Evolutionary conservation across 1,140 invertebrate genomes (phyloP).

Genomic region (Sitodiplosis mosellana): DNA sequence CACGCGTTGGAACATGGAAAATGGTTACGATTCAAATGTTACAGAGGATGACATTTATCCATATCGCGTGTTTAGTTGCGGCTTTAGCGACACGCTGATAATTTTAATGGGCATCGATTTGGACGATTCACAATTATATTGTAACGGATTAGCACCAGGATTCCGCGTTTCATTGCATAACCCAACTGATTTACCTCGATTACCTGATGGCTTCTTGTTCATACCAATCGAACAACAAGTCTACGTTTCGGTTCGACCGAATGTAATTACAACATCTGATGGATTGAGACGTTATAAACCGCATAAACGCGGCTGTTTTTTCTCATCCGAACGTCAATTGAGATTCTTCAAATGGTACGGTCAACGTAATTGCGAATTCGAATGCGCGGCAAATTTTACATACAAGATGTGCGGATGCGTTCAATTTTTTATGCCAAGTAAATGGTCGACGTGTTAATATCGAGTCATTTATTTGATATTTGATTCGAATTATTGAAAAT

Average conservation of each 20-base stretch:
- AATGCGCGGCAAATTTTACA: constrained; percentile 59
- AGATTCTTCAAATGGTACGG: constrained; percentile 50
- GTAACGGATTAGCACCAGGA: constrained; percentile 44
- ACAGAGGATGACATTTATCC: too few relatives aligned
- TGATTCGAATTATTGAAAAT: too few relatives aligned
- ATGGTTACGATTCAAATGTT: too few relatives aligned
- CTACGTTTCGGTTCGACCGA: constrained; percentile 36
- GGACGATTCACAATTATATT: too few relatives aligned
- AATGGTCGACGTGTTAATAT: too few relatives aligned
- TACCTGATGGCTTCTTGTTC: constrained; percentile 37
- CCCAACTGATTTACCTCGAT: constrained; percentile 25
- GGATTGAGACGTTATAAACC: constrained; percentile 27
- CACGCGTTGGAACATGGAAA: too few relatives aligned
- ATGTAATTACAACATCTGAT: constrained; percentile 39
- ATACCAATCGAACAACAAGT: constrained; percentile 27
- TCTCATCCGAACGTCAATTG: constrained; percentile 36
- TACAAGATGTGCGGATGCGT: constrained; percentile 28
- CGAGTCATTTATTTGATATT: too few relatives aligned
- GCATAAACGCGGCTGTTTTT: constrained; percentile 38
- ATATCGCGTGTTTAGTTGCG: too few relatives aligned
- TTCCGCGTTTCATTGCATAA: constrained; percentile 43
- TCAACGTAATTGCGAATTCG: constrained; percentile 53
- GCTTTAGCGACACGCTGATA: too few relatives aligned
- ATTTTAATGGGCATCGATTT: too few relatives aligned
- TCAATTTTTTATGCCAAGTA: constrained; percentile 34